Conservation (phyloP, 2,888 invertebrate species). For the Caenorhabditis sp. region DNA sequence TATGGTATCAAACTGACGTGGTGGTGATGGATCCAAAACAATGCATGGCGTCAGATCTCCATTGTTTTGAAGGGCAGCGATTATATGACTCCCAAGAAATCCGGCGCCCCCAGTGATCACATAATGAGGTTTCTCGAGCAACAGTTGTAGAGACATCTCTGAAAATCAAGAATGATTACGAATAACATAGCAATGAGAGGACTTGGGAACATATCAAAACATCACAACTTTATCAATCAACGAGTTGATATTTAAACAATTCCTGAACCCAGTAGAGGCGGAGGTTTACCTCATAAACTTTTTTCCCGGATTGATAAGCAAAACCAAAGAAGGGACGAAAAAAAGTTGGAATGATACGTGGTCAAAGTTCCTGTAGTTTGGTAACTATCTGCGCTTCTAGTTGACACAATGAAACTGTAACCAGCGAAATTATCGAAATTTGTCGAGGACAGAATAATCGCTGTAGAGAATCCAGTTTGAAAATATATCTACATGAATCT, state of each 20-base stretch:
- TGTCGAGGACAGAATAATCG: too few relatives aligned
- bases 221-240: neutral
- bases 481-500: too few relatives aligned
- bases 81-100: conserved; percentile 33
- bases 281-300: too few relatives aligned
- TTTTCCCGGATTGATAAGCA: neutral
- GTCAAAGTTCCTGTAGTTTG: neutral
- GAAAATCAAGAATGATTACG: too few relatives aligned
- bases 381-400: neutral
- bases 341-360: neutral
- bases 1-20: neutral
- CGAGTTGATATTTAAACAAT: neutral
- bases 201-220: too few relatives aligned
- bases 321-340: neutral
- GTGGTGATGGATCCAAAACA: conserved; percentile 23
- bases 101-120: conserved; percentile 28
- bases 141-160: too few relatives aligned
- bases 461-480: too few relatives aligned
- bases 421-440: too few relatives aligned
- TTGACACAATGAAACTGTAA: too few relatives aligned
- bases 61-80: conserved; percentile 30
- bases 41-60: neutral
- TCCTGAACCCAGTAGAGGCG: too few relatives aligned
- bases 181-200: neutral
- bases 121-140: neutral